phyloP scores from a whole-genome alignment of 64 coral and sea anemone species.

The Pachyseris speciosa region DNA sequence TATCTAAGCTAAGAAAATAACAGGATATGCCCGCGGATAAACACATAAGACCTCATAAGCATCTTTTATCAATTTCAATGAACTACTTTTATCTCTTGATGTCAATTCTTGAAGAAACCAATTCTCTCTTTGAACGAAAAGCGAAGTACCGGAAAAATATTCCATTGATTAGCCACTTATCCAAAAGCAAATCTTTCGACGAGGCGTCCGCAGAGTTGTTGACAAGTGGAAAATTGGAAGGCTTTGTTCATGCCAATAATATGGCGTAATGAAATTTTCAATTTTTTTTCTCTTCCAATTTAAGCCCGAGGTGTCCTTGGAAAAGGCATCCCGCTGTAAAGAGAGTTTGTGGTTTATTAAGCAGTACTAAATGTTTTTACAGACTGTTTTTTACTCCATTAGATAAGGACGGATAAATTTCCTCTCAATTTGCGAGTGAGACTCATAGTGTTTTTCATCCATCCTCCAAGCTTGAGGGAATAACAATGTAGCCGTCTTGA shows the following conservation, averaged over 20 bases:
- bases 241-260: neutral
- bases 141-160: neutral
- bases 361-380: neutral
- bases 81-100: neutral
- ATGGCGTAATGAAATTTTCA: conserved; percentile 10
- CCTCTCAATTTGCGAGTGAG: neutral
- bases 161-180: neutral
- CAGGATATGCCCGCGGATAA: neutral
- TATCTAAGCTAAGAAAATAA: neutral
- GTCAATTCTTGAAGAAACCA: neutral
- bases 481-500: neutral
- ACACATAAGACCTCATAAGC: neutral
- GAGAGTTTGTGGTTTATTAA: conserved; percentile 2
- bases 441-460: neutral
- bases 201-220: neutral
- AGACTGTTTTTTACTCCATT: neutral
- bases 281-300: neutral
- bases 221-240: neutral
- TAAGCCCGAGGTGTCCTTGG: neutral
- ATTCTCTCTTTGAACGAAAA: neutral
- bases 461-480: neutral
- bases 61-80: conserved; percentile 21
- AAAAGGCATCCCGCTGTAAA: neutral
- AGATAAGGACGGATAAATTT: neutral
- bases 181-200: too few species aligned